These are phyloP conservation scores for Nemurella pictetii DNA, from an alignment of 2,888 invertebrate species.

Conservation along the genomic window DNA sequence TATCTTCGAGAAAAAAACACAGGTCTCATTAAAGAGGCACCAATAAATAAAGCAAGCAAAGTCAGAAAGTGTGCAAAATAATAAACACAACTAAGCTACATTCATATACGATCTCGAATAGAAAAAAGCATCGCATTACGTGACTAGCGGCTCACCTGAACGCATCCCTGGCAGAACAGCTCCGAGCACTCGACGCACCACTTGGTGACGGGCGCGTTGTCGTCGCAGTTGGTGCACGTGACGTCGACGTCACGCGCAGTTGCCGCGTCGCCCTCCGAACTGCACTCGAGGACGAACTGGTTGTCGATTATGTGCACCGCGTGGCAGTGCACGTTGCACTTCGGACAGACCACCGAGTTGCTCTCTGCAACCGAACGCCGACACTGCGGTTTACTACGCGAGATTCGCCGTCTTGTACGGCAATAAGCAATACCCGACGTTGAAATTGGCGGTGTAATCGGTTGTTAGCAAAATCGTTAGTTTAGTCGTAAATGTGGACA, in stretches of 20 bases:
- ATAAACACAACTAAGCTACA: neutral
- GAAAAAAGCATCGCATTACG: neutral
- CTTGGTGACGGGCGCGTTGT: conserved; percentile 78
- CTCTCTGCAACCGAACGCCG: conserved; percentile 27
- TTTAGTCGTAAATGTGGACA: no score
- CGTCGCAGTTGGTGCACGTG: conserved; percentile 85
- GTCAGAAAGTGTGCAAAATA: neutral
- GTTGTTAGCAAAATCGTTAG: no score
- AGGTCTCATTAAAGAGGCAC: no score
- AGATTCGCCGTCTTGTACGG: no score
- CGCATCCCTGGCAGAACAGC: conserved; percentile 90
- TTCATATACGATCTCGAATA: no score
- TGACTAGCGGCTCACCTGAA: conserved; percentile 54
- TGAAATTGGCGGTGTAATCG: no score
- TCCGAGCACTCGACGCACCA: conserved; percentile 92
- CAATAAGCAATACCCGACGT: no score
- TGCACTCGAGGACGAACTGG: conserved; percentile 74
- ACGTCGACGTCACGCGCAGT: conserved; percentile 54
- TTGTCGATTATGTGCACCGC: conserved; percentile 78
- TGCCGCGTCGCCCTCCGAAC: conserved; percentile 50
- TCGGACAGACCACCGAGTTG: conserved; percentile 62
- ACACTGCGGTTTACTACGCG: no score
- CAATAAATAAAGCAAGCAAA: neutral
- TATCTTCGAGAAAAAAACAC: no score
- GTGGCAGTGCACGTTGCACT: conserved; percentile 74